A percentile compares a stretch with the other conserved stretches of the same genome.
Conservation (phyloP, 2,113 vertebrate genomes). For the Hippocampus comes region DNA sequence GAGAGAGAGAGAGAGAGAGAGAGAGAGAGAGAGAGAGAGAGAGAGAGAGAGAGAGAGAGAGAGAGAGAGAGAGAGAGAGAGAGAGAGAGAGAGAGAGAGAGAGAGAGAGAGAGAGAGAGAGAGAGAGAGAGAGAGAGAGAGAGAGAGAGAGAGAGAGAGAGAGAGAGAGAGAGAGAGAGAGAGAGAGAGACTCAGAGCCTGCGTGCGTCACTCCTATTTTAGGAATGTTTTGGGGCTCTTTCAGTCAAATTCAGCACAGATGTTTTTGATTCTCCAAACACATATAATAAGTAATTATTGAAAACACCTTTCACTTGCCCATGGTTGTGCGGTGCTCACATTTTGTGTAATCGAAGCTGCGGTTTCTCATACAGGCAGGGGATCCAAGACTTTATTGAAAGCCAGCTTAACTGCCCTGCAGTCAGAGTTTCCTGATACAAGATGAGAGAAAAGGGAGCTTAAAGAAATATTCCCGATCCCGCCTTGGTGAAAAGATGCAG, state of each 20-base stretch:
- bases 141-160: not conserved
- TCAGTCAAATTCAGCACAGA: constrained; percentile 63
- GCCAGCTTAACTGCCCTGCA: constrained; percentile 53
- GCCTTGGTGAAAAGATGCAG: constrained; percentile 20
- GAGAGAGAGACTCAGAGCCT: constrained; percentile 44
- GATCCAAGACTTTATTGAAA: constrained; percentile 60
- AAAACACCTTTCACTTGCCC: constrained; percentile 71
- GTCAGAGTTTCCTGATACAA: constrained; percentile 60
- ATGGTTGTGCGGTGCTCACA: constrained; percentile 52
- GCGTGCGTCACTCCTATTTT: constrained; percentile 73
- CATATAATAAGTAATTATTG: constrained; percentile 73
- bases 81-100: constrained; percentile 27
- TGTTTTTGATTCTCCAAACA: constrained; percentile 69
- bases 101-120: constrained; percentile 18
- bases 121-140: constrained; percentile 24
- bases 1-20: constrained; percentile 24
- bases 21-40: constrained; percentile 25
- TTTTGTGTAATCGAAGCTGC: constrained; percentile 65
- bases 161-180: constrained; percentile 21
- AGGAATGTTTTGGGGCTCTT: constrained; percentile 66
- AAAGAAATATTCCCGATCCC: constrained; percentile 46
- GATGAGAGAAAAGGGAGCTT: constrained; percentile 40
- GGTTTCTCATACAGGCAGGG: constrained; percentile 39
- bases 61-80: constrained; percentile 18
- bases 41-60: constrained; percentile 15